These are phyloP conservation scores for Diachasmimorpha longicaudata DNA, from an alignment of 1,140 invertebrate genomes.

Conservation along the genomic window DNA sequence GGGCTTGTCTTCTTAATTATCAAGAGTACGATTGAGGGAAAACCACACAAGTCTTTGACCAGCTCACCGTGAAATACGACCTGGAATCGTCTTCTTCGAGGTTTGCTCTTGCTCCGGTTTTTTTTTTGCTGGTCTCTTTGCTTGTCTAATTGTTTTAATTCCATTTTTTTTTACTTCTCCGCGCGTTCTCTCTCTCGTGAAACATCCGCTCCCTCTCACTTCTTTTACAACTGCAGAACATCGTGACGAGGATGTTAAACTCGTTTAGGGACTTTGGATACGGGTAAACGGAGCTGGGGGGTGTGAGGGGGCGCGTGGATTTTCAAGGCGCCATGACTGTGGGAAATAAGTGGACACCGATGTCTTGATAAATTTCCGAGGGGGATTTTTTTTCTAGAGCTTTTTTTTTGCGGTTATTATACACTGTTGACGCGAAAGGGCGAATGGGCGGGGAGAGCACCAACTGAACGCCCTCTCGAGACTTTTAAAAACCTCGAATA, in stretches of 20 bases:
- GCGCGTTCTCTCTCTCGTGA: not conserved
- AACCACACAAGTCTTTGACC: not conserved
- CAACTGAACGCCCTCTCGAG: not conserved
- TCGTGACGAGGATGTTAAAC: conserved; percentile 8
- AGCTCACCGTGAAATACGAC: not conserved
- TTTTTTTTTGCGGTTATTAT: not conserved
- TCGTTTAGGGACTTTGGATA: conserved; percentile 1
- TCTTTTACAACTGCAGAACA: not conserved
- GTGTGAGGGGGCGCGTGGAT: not conserved
- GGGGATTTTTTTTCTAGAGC: not conserved
- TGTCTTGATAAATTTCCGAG: not conserved
- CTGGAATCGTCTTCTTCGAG: not conserved
- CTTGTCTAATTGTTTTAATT: not conserved
- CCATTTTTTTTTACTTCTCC: not conserved
- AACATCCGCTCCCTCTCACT: not conserved
- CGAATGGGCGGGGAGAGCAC: not conserved
- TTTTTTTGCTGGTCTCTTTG: not conserved
- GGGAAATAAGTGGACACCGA: not conserved
- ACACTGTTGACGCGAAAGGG: not conserved
- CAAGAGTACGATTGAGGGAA: not conserved
- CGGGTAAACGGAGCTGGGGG: conserved; percentile 1
- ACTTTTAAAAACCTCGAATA: not conserved
- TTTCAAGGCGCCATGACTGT: not conserved
- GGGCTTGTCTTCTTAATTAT: not conserved
- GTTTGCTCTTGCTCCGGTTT: not conserved